A percentile compares a stretch with the other conserved stretches of the same genome.
These are phyloP conservation scores for Dryobota labecula DNA, from an alignment of 2,888 invertebrate species.

Conservation along the genomic window DNA sequence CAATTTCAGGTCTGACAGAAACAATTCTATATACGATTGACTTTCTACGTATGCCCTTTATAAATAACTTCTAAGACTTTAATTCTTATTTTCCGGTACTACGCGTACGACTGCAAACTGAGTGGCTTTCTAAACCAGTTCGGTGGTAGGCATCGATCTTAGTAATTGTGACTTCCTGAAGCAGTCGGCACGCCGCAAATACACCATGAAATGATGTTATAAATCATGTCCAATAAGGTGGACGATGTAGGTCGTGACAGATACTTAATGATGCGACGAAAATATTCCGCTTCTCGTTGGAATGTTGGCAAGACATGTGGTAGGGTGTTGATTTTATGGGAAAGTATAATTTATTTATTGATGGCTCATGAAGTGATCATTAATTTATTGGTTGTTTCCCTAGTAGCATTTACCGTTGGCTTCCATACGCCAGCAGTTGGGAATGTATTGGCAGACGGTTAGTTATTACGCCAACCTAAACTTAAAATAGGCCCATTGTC, in stretches of 20 bases:
- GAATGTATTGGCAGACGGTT: too few relatives aligned
- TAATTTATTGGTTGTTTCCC: not conserved
- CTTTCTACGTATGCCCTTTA: conserved; percentile 10
- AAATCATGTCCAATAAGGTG: conserved; percentile 55
- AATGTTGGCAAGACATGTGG: conserved; percentile 24
- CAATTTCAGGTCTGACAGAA: not conserved
- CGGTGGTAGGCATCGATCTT: conserved; percentile 45
- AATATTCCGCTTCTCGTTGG: conserved; percentile 33
- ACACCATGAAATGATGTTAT: conserved; percentile 60
- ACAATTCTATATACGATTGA: not conserved
- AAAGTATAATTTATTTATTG: conserved; percentile 1
- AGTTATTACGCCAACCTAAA: too few relatives aligned
- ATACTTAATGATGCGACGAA: conserved; percentile 25
- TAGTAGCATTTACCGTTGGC: too few relatives aligned
- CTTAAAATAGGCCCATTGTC: too few relatives aligned
- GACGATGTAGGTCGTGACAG: conserved; percentile 44
- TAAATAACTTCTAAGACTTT: conserved; percentile 3
- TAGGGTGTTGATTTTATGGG: not conserved
- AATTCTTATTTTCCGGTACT: conserved; percentile 41
- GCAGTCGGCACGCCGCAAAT: conserved; percentile 50
- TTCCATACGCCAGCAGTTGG: too few relatives aligned
- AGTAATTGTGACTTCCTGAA: conserved; percentile 60
- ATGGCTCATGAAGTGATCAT: not conserved
- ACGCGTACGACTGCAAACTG: conserved; percentile 33
- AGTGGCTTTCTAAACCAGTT: conserved; percentile 63